A percentile compares a stretch with the other conserved stretches of the same genome.
These are phyloP conservation scores for Enteromius argenteus DNA, from an alignment of 2,797 vertebrate species.

Conservation along the genomic window DNA sequence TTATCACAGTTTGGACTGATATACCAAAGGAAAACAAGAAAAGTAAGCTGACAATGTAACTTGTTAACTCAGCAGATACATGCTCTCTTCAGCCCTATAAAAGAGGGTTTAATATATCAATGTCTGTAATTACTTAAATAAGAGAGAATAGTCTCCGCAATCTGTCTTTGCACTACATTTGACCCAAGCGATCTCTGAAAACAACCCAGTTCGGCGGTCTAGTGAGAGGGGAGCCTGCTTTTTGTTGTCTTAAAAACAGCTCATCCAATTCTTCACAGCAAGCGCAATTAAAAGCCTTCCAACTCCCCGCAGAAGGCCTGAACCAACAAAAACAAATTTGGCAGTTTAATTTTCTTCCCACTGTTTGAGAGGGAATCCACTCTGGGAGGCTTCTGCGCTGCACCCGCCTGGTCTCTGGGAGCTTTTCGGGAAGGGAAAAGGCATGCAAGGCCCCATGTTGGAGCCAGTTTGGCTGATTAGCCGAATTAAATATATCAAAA, in stretches of 20 bases:
- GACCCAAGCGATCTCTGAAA: constrained; percentile 45
- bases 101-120: constrained; percentile 35
- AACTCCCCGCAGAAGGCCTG: constrained; percentile 78
- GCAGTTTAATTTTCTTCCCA: constrained; percentile 87
- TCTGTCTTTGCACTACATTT: constrained; percentile 40
- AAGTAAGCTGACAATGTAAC: constrained; percentile 26
- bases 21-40: not conserved
- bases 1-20: constrained; percentile 35
- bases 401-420: constrained; percentile 70
- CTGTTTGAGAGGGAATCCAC: constrained; percentile 79
- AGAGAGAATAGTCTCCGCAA: constrained; percentile 34
- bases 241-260: constrained; percentile 72
- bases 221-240: constrained; percentile 62
- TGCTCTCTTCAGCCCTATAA: constrained; percentile 22
- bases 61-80: constrained; percentile 11
- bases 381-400: constrained; percentile 69
- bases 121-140: constrained; percentile 47
- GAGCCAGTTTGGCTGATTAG: constrained; percentile 79
- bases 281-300: constrained; percentile 84
- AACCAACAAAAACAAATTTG: constrained; percentile 87
- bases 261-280: constrained; percentile 78
- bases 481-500: constrained; percentile 83
- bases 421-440: constrained; percentile 66
- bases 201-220: constrained; percentile 32
- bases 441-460: constrained; percentile 70